Evolutionary conservation across 2,888 invertebrate genomes (phyloP).

Genomic region (Stenichneumon culpator): DNA sequence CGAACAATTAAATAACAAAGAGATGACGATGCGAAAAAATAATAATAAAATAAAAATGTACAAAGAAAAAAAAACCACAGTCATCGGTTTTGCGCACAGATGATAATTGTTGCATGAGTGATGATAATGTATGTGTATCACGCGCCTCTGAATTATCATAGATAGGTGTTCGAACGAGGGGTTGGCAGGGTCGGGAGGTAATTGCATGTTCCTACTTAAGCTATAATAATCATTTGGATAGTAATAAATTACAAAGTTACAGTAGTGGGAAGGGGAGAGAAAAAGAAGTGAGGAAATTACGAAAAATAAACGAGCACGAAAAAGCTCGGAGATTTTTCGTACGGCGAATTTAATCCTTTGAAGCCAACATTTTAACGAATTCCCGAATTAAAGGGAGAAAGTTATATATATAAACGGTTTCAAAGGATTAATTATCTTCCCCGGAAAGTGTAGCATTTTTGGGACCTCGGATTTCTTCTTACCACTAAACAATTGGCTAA

Average conservation of each 20-base stretch:
- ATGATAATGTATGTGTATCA: conserved; percentile 3
- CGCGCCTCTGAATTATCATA: neutral
- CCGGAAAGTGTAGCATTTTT: conserved; percentile 27
- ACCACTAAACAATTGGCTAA: conserved; percentile 55
- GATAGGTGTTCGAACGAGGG: neutral
- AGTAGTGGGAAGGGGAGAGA: neutral
- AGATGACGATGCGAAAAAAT: conserved; percentile 11
- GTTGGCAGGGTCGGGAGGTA: neutral
- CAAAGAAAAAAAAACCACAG: neutral
- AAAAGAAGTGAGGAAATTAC: neutral
- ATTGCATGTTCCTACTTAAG: conserved; percentile 56
- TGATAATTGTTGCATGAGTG: conserved; percentile 4
- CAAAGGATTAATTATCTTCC: conserved; percentile 34
- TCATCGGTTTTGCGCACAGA: conserved; percentile 6
- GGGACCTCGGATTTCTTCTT: conserved; percentile 21
- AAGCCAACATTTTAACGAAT: neutral
- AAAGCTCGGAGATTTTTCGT: neutral
- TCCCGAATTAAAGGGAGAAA: neutral
- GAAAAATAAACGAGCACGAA: conserved; percentile 10
- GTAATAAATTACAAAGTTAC: conserved; percentile 62
- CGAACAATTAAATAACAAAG: conserved; percentile 71
- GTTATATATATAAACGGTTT: neutral
- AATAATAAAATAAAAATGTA: neutral
- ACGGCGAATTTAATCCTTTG: conserved; percentile 38
- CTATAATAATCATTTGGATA: conserved; percentile 60